Conservation (phyloP, 2,888 invertebrate genomes). For the Toxonevra muliebris region DNA sequence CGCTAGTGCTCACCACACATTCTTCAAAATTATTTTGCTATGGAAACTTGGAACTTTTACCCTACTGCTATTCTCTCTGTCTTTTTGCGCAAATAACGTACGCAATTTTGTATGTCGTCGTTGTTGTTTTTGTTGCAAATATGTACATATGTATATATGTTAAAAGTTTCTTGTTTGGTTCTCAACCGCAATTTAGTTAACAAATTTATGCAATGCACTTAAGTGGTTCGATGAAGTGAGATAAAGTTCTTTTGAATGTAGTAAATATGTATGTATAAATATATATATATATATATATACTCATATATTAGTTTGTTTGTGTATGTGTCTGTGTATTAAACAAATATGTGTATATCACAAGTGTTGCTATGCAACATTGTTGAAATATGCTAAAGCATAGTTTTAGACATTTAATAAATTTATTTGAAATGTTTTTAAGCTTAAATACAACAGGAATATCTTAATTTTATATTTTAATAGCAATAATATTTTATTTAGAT, state of each 20-base stretch:
- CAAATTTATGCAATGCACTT: slow-evolving; percentile 36
- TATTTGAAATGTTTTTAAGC: too few relatives aligned
- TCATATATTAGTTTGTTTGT: too few relatives aligned
- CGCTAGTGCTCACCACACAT: too few relatives aligned
- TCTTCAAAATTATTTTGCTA: too few relatives aligned
- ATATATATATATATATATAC: not conserved
- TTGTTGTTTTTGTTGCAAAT: not conserved
- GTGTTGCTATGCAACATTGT: slow-evolving; percentile 18
- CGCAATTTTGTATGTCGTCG: too few relatives aligned
- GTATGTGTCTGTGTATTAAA: not conserved
- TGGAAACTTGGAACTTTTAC: too few relatives aligned
- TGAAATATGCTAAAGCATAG: not conserved
- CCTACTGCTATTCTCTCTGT: too few relatives aligned
- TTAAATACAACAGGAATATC: too few relatives aligned
- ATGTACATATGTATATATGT: not conserved
- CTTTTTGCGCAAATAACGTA: too few relatives aligned
- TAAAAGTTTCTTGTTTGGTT: slow-evolving; percentile 20
- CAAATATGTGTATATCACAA: not conserved
- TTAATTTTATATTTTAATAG: too few relatives aligned
- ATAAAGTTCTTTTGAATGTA: slow-evolving; percentile 6
- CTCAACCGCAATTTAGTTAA: slow-evolving; percentile 36
- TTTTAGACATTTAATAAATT: too few relatives aligned
- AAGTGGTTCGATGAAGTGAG: slow-evolving; percentile 29
- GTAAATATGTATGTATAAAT: not conserved
- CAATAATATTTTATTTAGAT: too few relatives aligned